Conservation (phyloP, 2,888 invertebrate species). For the Coenonympha arcania region DNA sequence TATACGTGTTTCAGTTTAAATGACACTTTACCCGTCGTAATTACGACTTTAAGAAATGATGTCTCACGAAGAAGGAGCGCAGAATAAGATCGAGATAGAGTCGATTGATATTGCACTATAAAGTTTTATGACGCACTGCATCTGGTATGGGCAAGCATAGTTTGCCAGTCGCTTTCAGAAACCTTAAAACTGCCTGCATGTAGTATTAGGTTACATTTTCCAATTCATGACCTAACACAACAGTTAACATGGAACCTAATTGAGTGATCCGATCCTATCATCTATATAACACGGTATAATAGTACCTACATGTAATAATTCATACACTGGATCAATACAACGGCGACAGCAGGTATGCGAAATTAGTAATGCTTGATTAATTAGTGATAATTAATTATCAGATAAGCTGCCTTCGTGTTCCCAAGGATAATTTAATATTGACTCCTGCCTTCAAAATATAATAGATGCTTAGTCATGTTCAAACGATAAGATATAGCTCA, state of each 20-base stretch:
- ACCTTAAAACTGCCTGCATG: no score
- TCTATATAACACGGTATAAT: conserved; percentile 15
- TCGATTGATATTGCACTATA: no score
- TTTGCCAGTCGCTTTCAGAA: no score
- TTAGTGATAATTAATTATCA: background rate
- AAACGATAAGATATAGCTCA: no score
- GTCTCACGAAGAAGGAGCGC: no score
- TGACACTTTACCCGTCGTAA: no score
- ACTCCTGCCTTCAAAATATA: background rate
- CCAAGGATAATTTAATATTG: background rate
- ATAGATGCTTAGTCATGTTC: background rate
- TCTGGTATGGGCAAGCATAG: no score
- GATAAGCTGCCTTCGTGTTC: background rate
- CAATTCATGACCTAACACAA: conserved; percentile 14
- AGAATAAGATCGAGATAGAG: no score
- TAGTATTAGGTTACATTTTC: background rate
- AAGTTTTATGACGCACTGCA: no score
- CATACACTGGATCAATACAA: conserved; percentile 10
- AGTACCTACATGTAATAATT: conserved; percentile 21
- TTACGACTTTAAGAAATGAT: no score
- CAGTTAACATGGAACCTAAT: conserved; percentile 15
- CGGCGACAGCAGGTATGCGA: conserved; percentile 3
- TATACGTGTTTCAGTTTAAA: no score
- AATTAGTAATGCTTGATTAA: conserved; percentile 9
- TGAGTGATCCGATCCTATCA: conserved; percentile 15